A percentile compares a stretch with the other conserved stretches of the same genome.
phyloP scores from a whole-genome alignment of 2,113 vertebrate genomes.

The Nicator chloris region DNA sequence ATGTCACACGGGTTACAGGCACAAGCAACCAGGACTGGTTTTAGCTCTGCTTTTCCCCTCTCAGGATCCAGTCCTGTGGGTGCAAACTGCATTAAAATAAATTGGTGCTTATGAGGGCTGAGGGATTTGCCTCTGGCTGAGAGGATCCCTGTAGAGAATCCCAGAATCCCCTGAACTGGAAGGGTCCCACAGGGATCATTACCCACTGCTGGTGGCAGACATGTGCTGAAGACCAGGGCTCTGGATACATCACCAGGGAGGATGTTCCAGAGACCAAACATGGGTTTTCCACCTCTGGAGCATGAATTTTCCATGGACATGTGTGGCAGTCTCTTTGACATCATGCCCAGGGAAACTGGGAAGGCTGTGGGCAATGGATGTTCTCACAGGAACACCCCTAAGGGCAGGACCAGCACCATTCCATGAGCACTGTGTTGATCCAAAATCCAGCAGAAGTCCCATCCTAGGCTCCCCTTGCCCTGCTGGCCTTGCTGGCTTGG shows the following conservation, averaged over 20 bases:
- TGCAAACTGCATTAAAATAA: neutral
- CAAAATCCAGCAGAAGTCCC: neutral
- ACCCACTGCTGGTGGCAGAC: neutral
- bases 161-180: neutral
- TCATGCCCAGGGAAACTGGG: neutral
- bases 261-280: neutral
- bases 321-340: rapidly evolving
- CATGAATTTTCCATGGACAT: rapidly evolving
- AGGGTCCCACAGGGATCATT: neutral
- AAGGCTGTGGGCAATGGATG: neutral
- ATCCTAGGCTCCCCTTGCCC: neutral
- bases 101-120: neutral
- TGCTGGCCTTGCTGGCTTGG: neutral
- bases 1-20: neutral
- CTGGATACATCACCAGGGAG: neutral
- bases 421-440: neutral
- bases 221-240: rapidly evolving
- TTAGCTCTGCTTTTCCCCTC: neutral
- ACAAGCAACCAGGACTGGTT: neutral
- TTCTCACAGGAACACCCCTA: neutral
- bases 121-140: neutral
- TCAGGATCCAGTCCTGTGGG: neutral
- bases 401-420: neutral
- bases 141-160: neutral
- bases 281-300: neutral